A percentile compares a stretch with the other conserved stretches of the same genome.
Conservation (phyloP, 2,113 vertebrate species). For the Scomber scombrus region DNA sequence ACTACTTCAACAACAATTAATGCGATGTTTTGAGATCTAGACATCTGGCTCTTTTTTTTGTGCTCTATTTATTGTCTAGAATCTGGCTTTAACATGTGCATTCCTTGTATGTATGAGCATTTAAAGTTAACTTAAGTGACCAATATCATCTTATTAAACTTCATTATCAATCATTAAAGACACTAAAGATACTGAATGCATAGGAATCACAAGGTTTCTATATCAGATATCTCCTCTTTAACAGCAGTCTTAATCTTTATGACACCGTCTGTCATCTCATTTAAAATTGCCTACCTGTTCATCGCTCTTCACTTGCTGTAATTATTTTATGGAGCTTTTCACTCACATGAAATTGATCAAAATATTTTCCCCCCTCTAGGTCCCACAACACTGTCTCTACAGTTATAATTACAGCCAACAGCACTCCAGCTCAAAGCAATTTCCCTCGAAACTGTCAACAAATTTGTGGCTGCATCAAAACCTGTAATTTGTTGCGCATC, state of each 20-base stretch:
- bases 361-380: conserved; percentile 7
- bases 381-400: not conserved
- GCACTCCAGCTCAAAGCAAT: not conserved
- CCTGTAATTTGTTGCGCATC: conserved; percentile 3
- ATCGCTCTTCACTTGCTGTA: not conserved
- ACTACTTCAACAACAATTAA: not conserved
- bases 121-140: not conserved
- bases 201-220: conserved; percentile 11
- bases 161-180: not conserved
- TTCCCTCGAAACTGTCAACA: conserved; percentile 5
- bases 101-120: not conserved
- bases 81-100: not conserved
- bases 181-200: not conserved
- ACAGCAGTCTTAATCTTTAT: conserved; percentile 27
- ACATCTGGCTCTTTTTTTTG: not conserved
- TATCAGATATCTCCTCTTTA: not conserved
- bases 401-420: conserved; percentile 19
- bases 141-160: not conserved
- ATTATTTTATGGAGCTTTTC: not conserved
- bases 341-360: conserved; percentile 17
- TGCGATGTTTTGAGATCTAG: not conserved
- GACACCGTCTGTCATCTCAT: not conserved
- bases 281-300: not conserved
- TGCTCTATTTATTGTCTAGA: not conserved
- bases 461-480: conserved; percentile 16